Evolutionary conservation across 2,113 vertebrate species (phyloP), one percentile per base, ranked within the genome.

Genomic region (Symphodus melops): DNA sequence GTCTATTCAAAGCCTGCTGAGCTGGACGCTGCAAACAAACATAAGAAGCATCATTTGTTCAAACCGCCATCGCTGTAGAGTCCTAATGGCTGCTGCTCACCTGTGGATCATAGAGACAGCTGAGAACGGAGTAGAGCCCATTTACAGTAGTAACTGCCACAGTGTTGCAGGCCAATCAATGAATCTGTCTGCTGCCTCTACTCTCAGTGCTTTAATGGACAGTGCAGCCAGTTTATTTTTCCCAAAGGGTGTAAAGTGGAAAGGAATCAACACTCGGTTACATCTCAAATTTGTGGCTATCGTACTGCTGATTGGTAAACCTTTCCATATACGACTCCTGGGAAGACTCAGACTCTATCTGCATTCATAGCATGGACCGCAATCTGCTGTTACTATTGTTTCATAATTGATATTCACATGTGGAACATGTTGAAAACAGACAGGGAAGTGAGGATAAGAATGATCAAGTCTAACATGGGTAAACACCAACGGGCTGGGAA

Each of bases 91-190:
- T 69, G 59, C 42, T 67, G 60, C 79, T 86, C 71, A 89, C 83
- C 80, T 85, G 83, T 80, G 84, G 83, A 86, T 83, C 72, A 81
- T 58, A 64, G 13, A 57, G 73, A 80, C 71, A 72, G 77, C 79
- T 55, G 55, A 79, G 25, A 75, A 46, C 71, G 46, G 59, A 85
- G 5, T 76, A 65, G 12, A 65, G 71, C 46, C 61, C 46, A 83
- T 77, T 85, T 82, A 70, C 71, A 69, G 63, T 13, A 19, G 71
- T 83, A 75, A 63, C 72, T 72, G 46, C 63, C 62, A 60, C 60
- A 66, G 65, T 77, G 68, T 37, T 77, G 44, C 81, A 33, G 66
- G 61, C 44, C 68, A 76, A 61, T 84, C 78, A 75, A 28, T 52
- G 64, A 68, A 82, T 61, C 54, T 58, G 68, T 77, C 75, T 63